A percentile compares a stretch with the other conserved stretches of the same genome.
Evolutionary conservation across 2,113 vertebrate genomes (phyloP).

Genomic region (Lepisosteus osseus): DNA sequence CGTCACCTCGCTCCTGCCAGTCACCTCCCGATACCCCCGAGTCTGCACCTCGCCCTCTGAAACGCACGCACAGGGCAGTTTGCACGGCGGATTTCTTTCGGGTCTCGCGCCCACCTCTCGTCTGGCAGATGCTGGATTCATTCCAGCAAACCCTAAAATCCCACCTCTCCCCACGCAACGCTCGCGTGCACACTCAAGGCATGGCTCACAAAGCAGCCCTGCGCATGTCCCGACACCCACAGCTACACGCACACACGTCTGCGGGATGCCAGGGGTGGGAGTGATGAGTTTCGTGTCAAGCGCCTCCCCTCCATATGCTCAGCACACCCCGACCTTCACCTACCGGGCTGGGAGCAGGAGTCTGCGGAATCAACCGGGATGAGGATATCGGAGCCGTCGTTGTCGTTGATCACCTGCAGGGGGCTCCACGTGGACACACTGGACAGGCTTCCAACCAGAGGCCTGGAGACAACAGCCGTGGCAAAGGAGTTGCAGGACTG

Average conservation of each 20-base stretch:
- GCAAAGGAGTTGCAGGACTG: slow-evolving; percentile 8
- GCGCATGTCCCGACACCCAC: no score
- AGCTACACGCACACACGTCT: no score
- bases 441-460: slow-evolving; percentile 67
- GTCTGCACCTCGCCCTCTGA: slow-evolving; percentile 64
- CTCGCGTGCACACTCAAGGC: no score
- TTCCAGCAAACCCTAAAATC: no score
- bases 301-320: neutral
- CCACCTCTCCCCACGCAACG: no score
- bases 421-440: slow-evolving; percentile 82
- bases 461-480: slow-evolving; percentile 51
- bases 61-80: slow-evolving; percentile 15
- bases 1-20: slow-evolving; percentile 52
- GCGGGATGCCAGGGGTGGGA: no score
- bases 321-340: neutral
- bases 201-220: no score
- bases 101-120: no score
- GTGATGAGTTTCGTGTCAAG: no score
- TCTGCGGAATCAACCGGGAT: slow-evolving; percentile 75
- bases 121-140: no score
- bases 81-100: no score
- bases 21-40: slow-evolving; percentile 66
- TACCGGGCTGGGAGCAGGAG: slow-evolving; percentile 76
- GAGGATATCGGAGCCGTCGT: slow-evolving; percentile 73
- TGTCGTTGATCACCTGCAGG: slow-evolving; percentile 74